A percentile compares a stretch with the other conserved stretches of the same genome.
Conservation (phyloP, 2,797 vertebrate species). For the Molossus alvarezi region DNA sequence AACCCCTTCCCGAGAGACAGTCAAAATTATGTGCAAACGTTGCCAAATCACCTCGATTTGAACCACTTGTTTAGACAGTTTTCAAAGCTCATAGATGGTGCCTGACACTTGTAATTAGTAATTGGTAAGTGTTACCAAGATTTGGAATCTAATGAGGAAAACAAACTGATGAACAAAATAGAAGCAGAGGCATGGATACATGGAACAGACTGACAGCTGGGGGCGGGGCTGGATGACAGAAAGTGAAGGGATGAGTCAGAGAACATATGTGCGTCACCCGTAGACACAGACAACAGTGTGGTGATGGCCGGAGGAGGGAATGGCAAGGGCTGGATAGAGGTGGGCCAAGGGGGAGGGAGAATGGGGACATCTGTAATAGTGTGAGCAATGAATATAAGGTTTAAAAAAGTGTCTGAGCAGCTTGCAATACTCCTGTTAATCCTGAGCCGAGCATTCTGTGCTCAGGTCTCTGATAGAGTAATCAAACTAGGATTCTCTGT, state of each 20-base stretch:
- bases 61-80: background rate
- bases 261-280: background rate
- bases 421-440: too few species aligned
- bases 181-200: background rate
- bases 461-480: background rate
- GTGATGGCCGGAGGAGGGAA: background rate
- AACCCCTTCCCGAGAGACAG: background rate
- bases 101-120: background rate
- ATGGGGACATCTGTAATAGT: background rate
- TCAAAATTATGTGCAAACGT: background rate
- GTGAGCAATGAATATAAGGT: too few species aligned
- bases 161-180: background rate
- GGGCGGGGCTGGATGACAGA: background rate
- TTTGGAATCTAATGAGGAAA: background rate
- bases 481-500: background rate
- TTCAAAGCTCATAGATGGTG: background rate
- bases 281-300: background rate
- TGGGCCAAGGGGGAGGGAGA: background rate
- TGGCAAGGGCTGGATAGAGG: background rate
- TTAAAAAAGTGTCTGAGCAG: background rate
- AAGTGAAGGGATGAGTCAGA: background rate
- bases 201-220: background rate
- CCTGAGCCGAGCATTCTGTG: background rate
- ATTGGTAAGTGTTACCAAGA: background rate
- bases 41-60: background rate